A percentile compares a stretch with the other conserved stretches of the same genome.
Evolutionary conservation across 2,797 vertebrate genomes (phyloP).

Genomic region (Astyanax mexicanus): DNA sequence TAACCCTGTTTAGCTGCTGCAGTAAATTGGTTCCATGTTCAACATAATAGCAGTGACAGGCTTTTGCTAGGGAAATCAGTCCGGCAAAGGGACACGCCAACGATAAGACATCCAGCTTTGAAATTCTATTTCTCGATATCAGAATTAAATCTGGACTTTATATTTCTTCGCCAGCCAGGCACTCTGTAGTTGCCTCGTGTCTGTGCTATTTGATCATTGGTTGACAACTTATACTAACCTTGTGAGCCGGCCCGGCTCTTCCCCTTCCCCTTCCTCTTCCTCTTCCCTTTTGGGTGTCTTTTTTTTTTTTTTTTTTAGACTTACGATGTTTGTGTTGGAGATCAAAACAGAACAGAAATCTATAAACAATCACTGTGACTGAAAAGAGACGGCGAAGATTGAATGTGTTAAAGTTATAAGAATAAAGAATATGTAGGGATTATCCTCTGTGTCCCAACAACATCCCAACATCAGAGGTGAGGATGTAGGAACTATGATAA

Average conservation of each 20-base stretch:
- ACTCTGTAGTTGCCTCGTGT: constrained; percentile 83
- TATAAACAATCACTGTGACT: background rate
- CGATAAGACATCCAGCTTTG: constrained; percentile 99
- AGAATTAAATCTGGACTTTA: constrained; percentile 99
- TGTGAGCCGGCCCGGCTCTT: constrained; percentile 76
- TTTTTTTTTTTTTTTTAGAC: constrained; percentile 11
- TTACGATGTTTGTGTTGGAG: background rate
- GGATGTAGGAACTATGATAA: too few relatives aligned
- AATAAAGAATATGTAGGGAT: background rate
- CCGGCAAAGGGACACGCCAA: constrained; percentile 95
- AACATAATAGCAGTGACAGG: constrained; percentile 98
- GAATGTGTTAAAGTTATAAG: background rate
- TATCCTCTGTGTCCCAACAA: background rate
- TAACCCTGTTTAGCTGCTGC: constrained; percentile 96
- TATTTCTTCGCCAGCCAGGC: constrained; percentile 91
- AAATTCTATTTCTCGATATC: constrained; percentile 99
- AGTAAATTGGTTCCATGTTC: constrained; percentile 99
- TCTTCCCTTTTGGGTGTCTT: constrained; percentile 72
- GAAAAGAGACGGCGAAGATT: background rate
- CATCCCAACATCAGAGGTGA: too few relatives aligned
- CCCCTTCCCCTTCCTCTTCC: constrained; percentile 75
- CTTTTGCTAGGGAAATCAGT: constrained; percentile 99
- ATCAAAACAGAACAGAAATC: background rate
- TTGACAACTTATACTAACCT: constrained; percentile 94
- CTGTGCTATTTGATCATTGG: constrained; percentile 89